Percentiles rank a stretch among this genome's conserved stretches.
Evolutionary conservation across 1,140 invertebrate genomes (phyloP).

Genomic region (Pachyrhynchus sulphureomaculatus): DNA sequence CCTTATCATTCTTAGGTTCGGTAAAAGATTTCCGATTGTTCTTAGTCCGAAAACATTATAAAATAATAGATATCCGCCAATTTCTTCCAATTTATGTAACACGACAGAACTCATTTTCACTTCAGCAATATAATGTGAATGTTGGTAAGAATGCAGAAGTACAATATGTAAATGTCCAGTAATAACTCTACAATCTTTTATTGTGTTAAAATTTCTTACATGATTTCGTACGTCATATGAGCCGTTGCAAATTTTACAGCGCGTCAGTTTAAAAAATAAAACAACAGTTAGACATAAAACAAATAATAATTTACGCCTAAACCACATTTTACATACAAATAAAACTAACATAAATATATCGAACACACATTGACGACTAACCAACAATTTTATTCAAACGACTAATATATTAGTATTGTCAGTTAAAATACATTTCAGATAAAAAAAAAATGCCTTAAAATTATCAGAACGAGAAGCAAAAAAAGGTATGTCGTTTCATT

Average conservation of each 20-base stretch:
- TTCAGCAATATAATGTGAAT: not conserved
- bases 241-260: not conserved
- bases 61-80: constrained; percentile 72
- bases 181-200: not conserved
- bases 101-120: not conserved
- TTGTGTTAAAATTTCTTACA: not conserved
- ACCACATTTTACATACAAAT: too few relatives aligned
- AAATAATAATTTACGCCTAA: too few relatives aligned
- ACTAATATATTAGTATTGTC: too few relatives aligned
- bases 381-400: too few relatives aligned
- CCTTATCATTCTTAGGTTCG: constrained; percentile 89
- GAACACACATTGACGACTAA: too few relatives aligned
- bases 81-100: constrained; percentile 65
- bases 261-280: not conserved
- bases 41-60: constrained; percentile 74
- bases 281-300: not conserved
- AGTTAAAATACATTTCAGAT: too few relatives aligned
- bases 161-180: not conserved
- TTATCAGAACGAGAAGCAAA: too few relatives aligned
- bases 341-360: too few relatives aligned
- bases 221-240: not conserved
- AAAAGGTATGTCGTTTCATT: too few relatives aligned
- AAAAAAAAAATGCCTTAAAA: too few relatives aligned
- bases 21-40: constrained; percentile 82
- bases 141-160: not conserved